Evolutionary conservation across 2,888 invertebrate genomes (phyloP), one percentile per base, ranked within the genome.

Genomic region (Adelognathus sp.): DNA sequence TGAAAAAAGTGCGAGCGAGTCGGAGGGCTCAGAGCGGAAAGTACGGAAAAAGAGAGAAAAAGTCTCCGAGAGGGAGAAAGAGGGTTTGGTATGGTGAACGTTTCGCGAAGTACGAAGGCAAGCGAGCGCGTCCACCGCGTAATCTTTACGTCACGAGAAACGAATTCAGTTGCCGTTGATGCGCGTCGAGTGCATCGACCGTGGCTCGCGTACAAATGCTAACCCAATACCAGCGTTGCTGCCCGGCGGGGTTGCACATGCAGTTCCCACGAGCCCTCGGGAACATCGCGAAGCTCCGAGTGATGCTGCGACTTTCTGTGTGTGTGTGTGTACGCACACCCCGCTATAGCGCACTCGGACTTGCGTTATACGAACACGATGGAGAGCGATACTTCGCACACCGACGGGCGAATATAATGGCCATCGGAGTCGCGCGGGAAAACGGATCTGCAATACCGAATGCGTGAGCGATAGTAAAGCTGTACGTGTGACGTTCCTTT

Each of bases 101-200:
- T 63, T 60, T 41, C 56, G 66, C 52, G 70, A 60, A 64, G 60
- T 56, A 70, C 24, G 66, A 75, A 75, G 31, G 71, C 56, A 67
- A 71, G 60, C 58, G 70, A 78, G 78, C 39, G 66, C 75, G 61
- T 75, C 71, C 66, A 75, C 71, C 66, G 61, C 66, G 67, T 75
- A 75, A 79, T 79, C 75, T 79, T 79, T 46, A 66, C 75, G 58
- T 79, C 71, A 71, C 61, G 79, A 71, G 75, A 73, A 73, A 73
- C 69, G 70, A 79, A 79, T 79, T 71, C 75, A 79, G 75, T 79
- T 61, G n/a, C 33, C 31, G 54, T 75, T 67, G 39, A n/a, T n/a
- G 54, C 58, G 54, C 39, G 54, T 50, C 67, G 66, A 71, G 60
- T 63, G 72, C 67, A 77, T 77, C 66, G 77, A 77, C 72, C 61